Conservation (phyloP, 1,140 invertebrate genomes). For the Heliothis virescens region DNA sequence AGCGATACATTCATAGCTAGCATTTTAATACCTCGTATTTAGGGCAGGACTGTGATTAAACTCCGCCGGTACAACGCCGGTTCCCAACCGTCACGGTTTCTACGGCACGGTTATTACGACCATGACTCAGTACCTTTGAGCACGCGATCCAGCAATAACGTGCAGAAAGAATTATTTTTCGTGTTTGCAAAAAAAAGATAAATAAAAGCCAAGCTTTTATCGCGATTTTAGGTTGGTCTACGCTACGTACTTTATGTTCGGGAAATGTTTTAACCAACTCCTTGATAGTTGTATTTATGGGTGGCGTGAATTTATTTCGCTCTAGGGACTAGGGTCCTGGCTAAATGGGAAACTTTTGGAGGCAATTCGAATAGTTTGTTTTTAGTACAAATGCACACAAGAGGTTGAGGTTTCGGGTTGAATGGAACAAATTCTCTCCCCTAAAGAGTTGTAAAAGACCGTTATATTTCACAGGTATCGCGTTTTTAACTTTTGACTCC, state of each 20-base stretch:
- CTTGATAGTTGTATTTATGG: slow-evolving; percentile 32
- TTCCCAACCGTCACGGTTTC: slow-evolving; percentile 13
- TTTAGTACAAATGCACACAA: slow-evolving; percentile 23
- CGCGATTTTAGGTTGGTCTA: slow-evolving; percentile 16
- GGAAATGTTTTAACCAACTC: slow-evolving; percentile 3
- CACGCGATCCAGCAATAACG: slow-evolving; percentile 56
- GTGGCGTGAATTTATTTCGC: slow-evolving; percentile 17
- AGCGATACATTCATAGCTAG: slow-evolving; percentile 28
- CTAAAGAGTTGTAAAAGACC: neutral
- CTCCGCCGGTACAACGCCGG: slow-evolving; percentile 3
- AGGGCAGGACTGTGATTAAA: slow-evolving; percentile 32
- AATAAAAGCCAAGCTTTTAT: slow-evolving; percentile 41
- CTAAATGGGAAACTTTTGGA: slow-evolving; percentile 29
- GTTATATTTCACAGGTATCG: too few relatives aligned
- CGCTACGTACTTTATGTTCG: slow-evolving; percentile 5
- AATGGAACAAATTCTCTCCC: neutral
- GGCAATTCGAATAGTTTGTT: slow-evolving; percentile 22
- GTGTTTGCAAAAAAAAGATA: slow-evolving; percentile 8
- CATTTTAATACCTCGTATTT: slow-evolving; percentile 40
- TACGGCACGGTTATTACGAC: slow-evolving; percentile 30
- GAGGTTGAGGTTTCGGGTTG: neutral
- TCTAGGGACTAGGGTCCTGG: slow-evolving; percentile 10
- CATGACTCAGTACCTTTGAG: slow-evolving; percentile 53
- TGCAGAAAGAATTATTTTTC: slow-evolving; percentile 43
- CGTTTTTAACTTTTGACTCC: too few relatives aligned